Conservation (phyloP, 2,113 vertebrate genomes). For the Amphiprion percula region DNA sequence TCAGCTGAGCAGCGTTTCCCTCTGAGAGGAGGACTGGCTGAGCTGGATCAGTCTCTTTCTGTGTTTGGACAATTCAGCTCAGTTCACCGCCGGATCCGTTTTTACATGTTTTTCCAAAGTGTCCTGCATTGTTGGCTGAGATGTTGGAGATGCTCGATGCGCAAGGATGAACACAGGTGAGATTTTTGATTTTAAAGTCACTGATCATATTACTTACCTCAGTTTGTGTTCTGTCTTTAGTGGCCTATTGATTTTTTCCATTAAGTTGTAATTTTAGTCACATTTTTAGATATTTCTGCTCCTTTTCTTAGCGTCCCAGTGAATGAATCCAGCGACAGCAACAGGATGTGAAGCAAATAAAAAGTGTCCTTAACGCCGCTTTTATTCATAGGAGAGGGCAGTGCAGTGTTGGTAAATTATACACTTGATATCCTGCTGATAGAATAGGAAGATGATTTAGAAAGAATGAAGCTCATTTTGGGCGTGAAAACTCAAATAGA, state of each 20-base stretch:
- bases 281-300: not conserved
- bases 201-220: not conserved
- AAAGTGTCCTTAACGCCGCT: not conserved
- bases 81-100: constrained; percentile 9
- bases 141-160: constrained; percentile 57
- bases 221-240: not conserved
- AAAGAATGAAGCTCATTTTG: not conserved
- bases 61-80: not conserved
- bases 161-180: constrained; percentile 81
- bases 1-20: constrained; percentile 62
- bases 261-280: not conserved
- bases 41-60: constrained; percentile 26
- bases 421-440: not conserved
- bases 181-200: not conserved
- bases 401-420: not conserved
- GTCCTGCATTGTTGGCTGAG: constrained; percentile 17
- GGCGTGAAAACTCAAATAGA: not conserved
- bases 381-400: constrained; percentile 6
- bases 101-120: not conserved
- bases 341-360: constrained; percentile 15
- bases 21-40: constrained; percentile 16
- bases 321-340: not conserved
- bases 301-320: not conserved
- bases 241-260: not conserved
- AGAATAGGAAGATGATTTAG: not conserved